A percentile compares a stretch with the other conserved stretches of the same genome.
phyloP scores from a whole-genome alignment of 2,888 invertebrate genomes.

The Hypsopygia costalis region DNA sequence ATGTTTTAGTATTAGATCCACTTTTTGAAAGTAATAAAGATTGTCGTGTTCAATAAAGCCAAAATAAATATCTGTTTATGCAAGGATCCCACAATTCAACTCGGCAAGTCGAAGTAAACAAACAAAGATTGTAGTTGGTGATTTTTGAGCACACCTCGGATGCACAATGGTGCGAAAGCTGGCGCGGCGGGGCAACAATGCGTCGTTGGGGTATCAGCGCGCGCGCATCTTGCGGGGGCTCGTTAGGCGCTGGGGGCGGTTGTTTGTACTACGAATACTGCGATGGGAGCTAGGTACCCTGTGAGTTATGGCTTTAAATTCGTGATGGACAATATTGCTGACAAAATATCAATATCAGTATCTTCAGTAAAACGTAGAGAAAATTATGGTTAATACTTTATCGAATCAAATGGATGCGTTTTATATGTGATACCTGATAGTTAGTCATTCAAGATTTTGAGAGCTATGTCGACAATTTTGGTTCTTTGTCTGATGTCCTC shows the following conservation, averaged over 20 bases:
- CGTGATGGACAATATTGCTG: slow-evolving; percentile 43
- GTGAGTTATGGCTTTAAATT: slow-evolving; percentile 20
- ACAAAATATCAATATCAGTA: slow-evolving; percentile 14
- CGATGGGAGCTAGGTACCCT: slow-evolving; percentile 41
- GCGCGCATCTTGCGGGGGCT: slow-evolving; percentile 72
- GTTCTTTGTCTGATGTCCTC: no score
- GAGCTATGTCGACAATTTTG: no score
- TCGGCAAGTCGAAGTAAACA: slow-evolving; percentile 61
- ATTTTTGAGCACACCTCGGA: slow-evolving; percentile 61
- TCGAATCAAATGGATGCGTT: no score
- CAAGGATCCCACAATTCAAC: slow-evolving; percentile 36
- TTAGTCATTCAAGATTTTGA: no score
- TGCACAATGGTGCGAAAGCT: slow-evolving; percentile 78
- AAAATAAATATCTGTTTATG: background rate
- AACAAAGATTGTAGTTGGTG: slow-evolving; percentile 66
- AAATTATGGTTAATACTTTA: no score
- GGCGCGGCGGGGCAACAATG: slow-evolving; percentile 73
- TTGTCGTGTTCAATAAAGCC: background rate
- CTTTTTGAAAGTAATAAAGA: background rate
- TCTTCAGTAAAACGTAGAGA: no score
- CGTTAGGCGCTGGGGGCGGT: slow-evolving; percentile 70
- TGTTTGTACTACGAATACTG: slow-evolving; percentile 43
- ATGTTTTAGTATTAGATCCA: background rate
- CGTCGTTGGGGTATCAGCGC: slow-evolving; percentile 67
- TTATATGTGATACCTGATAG: no score